Base-by-base conservation (phyloP, 2,797 vertebrate species). In the Acrossocheilus wenchowensis region DNA sequence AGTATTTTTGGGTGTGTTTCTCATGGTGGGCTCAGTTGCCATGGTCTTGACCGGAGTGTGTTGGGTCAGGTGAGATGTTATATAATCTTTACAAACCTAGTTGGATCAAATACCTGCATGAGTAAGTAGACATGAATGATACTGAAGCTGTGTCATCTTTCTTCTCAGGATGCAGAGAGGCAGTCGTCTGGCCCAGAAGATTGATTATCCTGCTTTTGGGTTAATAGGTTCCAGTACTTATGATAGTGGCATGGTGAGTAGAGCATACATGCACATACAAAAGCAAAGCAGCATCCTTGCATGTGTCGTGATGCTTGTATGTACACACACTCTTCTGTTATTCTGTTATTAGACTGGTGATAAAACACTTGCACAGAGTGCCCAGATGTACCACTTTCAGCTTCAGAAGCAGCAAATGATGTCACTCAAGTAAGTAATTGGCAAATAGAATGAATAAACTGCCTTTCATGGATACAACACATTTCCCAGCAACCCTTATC, bases 321-420 rank as follows among this genome's bases (percentile, higher is more conserved):
- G 43, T 78, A 66, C 34, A 50, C 34, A 62, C 34, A 62, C 41
- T 80, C 34, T 74, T 36, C 3, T 89, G 30, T 77, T 50, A 1
- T 72, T 72, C 43, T 57, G 87, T 81, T 81, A 43, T 0, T 92
- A 99, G 98, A 96, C 96, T 0, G 97, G 97, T 17, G 97, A 99
- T 93, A 97, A 96, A 91, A 97, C 96, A 0, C 94, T 99, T 93
- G 97, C 96, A 3, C 97, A 97, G 86, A 98, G 95, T 0, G 97
- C 97, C 0, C 98, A 99, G 93, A 97, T 99, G 97, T 98, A 97
- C 91, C 98, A 99, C 93, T 99, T 97, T 92, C 98, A 99, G 91
- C 97, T 99, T 91, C 98, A 98, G 95, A 97, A 98, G 88, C 97
- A 98, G 93, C 97, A 99, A 94, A 97, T 99, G 97, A 94, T 98